phyloP scores from a whole-genome alignment of 2,888 invertebrate genomes.

The Agrochola litura region DNA sequence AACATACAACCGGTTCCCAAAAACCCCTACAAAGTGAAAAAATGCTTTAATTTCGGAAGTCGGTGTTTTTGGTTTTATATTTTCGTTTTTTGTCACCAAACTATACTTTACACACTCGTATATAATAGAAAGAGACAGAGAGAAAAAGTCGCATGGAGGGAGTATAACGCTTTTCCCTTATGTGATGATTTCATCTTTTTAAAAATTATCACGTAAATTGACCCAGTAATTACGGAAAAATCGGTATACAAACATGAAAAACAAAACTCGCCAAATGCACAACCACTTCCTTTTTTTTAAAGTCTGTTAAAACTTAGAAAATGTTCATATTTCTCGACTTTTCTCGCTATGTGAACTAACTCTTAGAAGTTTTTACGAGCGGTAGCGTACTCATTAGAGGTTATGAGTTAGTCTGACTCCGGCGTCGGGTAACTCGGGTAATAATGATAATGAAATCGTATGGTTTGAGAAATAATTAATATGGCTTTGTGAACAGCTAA shows the following conservation, averaged over 20 bases:
- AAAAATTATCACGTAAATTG: background rate
- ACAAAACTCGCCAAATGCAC: background rate
- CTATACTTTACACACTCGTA: too few relatives aligned
- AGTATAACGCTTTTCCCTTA: too few relatives aligned
- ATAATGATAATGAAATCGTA: conserved; percentile 33
- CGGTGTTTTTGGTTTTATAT: background rate
- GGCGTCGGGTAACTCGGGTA: conserved; percentile 22
- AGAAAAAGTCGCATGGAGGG: too few relatives aligned
- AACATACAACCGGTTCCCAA: too few relatives aligned
- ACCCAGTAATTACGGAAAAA: too few relatives aligned
- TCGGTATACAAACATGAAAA: too few relatives aligned
- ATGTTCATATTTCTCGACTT: background rate
- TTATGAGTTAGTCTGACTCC: conserved; percentile 32
- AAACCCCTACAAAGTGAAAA: too few relatives aligned
- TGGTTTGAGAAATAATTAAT: conserved; percentile 31
- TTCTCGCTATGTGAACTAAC: too few relatives aligned
- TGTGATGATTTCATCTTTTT: too few relatives aligned
- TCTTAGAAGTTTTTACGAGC: conserved; percentile 4
- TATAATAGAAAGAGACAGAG: too few relatives aligned
- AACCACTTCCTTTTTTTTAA: background rate
- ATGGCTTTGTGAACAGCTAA: background rate
- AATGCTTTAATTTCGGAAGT: too few relatives aligned
- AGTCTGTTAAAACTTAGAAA: background rate
- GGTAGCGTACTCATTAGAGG: conserved; percentile 35
- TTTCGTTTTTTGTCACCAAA: background rate